Evolutionary conservation across 1,140 invertebrate genomes (phyloP).

Genomic region (Drosophila watanabei): DNA sequence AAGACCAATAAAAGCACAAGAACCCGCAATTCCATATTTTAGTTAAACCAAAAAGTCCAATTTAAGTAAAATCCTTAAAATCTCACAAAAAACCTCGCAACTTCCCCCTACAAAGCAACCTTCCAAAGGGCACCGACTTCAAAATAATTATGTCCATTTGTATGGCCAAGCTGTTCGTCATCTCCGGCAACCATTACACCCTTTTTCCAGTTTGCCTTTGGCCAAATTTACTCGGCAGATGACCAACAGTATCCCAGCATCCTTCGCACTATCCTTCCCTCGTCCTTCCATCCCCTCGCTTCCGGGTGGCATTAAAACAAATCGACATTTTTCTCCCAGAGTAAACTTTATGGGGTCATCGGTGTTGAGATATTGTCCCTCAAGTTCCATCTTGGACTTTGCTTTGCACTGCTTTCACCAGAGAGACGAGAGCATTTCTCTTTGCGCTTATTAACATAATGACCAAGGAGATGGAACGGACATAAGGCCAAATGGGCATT

Average conservation of each 20-base stretch:
- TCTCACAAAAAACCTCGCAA: too few species aligned
- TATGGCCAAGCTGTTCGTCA: slow-evolving; percentile 59
- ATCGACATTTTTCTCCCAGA: slow-evolving; percentile 41
- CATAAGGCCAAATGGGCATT: slow-evolving; percentile 43
- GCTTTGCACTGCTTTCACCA: slow-evolving; percentile 23
- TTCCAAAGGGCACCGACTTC: slow-evolving; percentile 19
- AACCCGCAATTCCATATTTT: background rate
- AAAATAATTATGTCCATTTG: slow-evolving; percentile 80
- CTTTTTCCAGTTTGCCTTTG: slow-evolving; percentile 38
- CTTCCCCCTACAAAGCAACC: background rate
- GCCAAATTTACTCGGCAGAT: slow-evolving; percentile 12
- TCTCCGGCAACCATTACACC: slow-evolving; percentile 65
- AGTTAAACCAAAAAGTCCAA: background rate
- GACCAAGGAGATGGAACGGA: slow-evolving; percentile 54
- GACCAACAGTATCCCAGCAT: background rate
- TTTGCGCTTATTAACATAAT: slow-evolving; percentile 77
- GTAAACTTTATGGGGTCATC: slow-evolving; percentile 40
- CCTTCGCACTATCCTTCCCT: background rate
- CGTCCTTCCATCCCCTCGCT: slow-evolving; percentile 14
- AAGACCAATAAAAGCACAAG: too few species aligned
- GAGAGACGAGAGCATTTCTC: slow-evolving; percentile 28
- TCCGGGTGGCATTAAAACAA: slow-evolving; percentile 46
- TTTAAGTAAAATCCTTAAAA: background rate
- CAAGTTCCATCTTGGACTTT: slow-evolving; percentile 12
- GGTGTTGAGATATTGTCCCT: slow-evolving; percentile 35